Percentiles rank a stretch among this genome's conserved stretches.
phyloP scores from a whole-genome alignment of 2,888 invertebrate genomes.

The Cephonodes hylas region DNA sequence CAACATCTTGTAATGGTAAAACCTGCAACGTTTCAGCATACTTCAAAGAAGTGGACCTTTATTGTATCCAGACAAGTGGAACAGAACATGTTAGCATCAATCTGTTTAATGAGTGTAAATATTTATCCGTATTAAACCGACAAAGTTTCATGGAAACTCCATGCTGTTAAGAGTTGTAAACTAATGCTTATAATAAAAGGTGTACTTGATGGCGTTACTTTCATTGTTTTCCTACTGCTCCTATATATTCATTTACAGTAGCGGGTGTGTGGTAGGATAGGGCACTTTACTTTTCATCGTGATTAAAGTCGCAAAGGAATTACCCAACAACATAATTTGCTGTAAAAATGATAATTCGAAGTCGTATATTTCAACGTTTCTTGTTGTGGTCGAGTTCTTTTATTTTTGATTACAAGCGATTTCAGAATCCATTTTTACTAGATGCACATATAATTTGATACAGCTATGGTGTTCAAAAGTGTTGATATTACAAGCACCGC shows the following conservation, averaged over 20 bases:
- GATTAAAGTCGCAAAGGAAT: too few species aligned
- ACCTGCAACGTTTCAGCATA: slow-evolving; percentile 40
- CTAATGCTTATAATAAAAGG: slow-evolving; percentile 72
- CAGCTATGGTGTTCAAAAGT: neutral
- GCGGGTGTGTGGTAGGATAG: too few species aligned
- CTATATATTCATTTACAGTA: neutral
- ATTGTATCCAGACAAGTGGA: slow-evolving; percentile 28
- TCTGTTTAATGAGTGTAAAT: slow-evolving; percentile 49
- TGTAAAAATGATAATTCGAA: too few species aligned
- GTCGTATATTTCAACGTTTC: too few species aligned
- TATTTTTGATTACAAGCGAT: too few species aligned
- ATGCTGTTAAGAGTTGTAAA: slow-evolving; percentile 74
- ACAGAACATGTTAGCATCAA: slow-evolving; percentile 38
- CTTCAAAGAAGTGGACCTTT: slow-evolving; percentile 63
- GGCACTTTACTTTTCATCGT: too few species aligned
- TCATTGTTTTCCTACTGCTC: neutral
- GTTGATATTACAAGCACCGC: neutral
- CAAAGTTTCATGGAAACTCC: slow-evolving; percentile 74
- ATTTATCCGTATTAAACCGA: slow-evolving; percentile 50
- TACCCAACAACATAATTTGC: too few species aligned
- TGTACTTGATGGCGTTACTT: slow-evolving; percentile 49
- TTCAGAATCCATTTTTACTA: too few species aligned
- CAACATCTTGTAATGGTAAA: slow-evolving; percentile 28
- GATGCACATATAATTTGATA: neutral
- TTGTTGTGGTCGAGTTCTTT: too few species aligned